Evolutionary conservation across 2,797 vertebrate genomes (phyloP), one percentile per base, ranked within the genome.

Genomic region (Bradypodion ventrale): DNA sequence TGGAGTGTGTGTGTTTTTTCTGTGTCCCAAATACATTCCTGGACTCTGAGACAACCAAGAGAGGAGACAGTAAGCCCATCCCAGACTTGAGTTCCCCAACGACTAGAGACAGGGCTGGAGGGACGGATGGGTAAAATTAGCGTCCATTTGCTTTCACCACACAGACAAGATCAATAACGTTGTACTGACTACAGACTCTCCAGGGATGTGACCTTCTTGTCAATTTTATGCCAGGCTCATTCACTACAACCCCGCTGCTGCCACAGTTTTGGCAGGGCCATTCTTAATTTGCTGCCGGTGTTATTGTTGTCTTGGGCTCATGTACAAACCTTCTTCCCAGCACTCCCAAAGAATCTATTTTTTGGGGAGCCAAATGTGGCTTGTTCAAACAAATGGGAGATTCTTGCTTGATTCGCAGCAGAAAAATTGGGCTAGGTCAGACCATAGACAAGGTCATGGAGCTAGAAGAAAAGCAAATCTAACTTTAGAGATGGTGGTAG

Each of bases 181-280:
- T 62, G 63, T 46, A 63, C 73, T 76, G 63, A 56, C 37, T 76
- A 69, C 84, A 81, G 73, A 70, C 84, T 62, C 78, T 62, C 73
- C 73, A 49, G 78, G 78, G 79, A 81, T 7, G 27, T 66, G 69
- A 79, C 62, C 59, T 85, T 65, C 72, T 80, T 80, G 77, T 75
- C 83, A 35, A 19, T 81, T 81, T 76, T 75, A 73, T 81, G 84
- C 52, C 65, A 81, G 78, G 73, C 84, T 85, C 81, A 81, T 75
- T 76, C 78, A 75, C 65, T 56, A 81, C 73, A 81, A 62, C 52
- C 42, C 74, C 16, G 5, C 25, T 52, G 73, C 25, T 52, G 73
- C 52, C 40, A 62, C 32, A 76, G 59, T 25, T 66, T 73, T 82
- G 80, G 85, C 85, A 82, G 56, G 44, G 52, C 52, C 2, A 32